These are phyloP conservation scores for Cyprinodon variegatus DNA, from an alignment of 2,113 vertebrate genomes.

Conservation along the genomic window DNA sequence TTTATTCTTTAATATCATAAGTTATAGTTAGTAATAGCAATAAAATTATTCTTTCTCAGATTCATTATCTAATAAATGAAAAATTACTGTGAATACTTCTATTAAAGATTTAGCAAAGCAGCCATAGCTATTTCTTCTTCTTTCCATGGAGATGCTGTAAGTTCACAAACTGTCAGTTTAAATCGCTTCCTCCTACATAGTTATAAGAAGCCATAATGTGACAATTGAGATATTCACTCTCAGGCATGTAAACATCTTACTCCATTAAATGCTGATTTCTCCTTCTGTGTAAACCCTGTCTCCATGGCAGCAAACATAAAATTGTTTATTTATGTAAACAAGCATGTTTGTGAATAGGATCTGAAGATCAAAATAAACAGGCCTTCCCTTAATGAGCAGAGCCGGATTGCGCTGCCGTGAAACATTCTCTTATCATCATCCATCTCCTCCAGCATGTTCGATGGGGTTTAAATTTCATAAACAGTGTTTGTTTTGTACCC, in stretches of 20 bases:
- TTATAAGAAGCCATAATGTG: slow-evolving; percentile 41
- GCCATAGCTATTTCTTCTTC: slow-evolving; percentile 9
- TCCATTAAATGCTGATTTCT: slow-evolving; percentile 53
- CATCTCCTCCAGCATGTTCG: slow-evolving; percentile 7
- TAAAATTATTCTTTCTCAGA: background rate
- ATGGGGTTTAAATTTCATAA: slow-evolving; percentile 35
- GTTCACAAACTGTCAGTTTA: slow-evolving; percentile 25
- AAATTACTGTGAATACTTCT: background rate
- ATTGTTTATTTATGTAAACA: slow-evolving; percentile 71
- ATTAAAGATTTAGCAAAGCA: background rate
- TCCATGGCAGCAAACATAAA: slow-evolving; percentile 60
- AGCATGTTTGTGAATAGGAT: slow-evolving; percentile 62
- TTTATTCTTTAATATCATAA: no score
- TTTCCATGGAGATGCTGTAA: slow-evolving; percentile 2
- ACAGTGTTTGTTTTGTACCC: slow-evolving; percentile 29
- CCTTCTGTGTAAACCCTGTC: slow-evolving; percentile 55
- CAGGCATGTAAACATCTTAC: slow-evolving; percentile 58
- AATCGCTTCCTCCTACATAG: slow-evolving; percentile 29
- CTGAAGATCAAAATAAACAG: slow-evolving; percentile 60
- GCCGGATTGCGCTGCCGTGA: slow-evolving; percentile 1
- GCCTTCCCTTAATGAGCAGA: slow-evolving; percentile 34
- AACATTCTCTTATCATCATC: slow-evolving; percentile 22
- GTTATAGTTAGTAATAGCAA: no score
- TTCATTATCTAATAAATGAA: background rate
- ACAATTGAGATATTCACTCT: slow-evolving; percentile 57